Evolutionary conservation across 2,888 invertebrate genomes (phyloP), one percentile per base, ranked within the genome.

Genomic region (Allolobophora icterica): DNA sequence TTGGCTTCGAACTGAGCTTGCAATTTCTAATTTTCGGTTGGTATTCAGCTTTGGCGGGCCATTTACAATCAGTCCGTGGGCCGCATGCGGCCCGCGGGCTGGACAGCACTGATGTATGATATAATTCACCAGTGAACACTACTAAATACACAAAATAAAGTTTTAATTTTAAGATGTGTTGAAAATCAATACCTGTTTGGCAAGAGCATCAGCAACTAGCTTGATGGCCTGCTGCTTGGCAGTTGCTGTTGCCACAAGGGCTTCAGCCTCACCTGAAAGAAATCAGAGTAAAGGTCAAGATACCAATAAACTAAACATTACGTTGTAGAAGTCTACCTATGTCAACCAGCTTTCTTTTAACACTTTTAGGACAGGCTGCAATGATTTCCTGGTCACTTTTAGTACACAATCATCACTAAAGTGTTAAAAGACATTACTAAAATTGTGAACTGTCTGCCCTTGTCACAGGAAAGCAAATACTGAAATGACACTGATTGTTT

Each of bases 161-260:
- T 71, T 71, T 71, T n/a, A 71, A 71, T 71, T n/a, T 52, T 71
- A 30, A 30, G 11, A 71, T 71, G 13, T 71, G 71, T 13, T n/a
- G 30, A 71, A 71, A 71, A n/a, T 30, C n/a, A 35, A 89, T 30
- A 91, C 91, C 92, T 93, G 42, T 89, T 92, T 90, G n/a, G 42
- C 83, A 5, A 93, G 91, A 52, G 93, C 92, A 21, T 92, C 91
- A 15, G 98, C 97, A 33, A 99, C 96, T 13, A 97, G 95, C 94
- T 96, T 96, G 45, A 99, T 96, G 11, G 98, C 98, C 91, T 97
- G 96, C 0, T 99, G 97, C 94, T 98, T 96, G 11, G 99, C 99
- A 94, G 97, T 97, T 0, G 99, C 99, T 92, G 93, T 97, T 0
- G 98, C 97, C 33, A 98, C 95, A 95, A 99, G 97, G 1, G 98